Evolutionary conservation across 2,888 invertebrate genomes (phyloP).

Genomic region (Drosophila hamatofila): DNA sequence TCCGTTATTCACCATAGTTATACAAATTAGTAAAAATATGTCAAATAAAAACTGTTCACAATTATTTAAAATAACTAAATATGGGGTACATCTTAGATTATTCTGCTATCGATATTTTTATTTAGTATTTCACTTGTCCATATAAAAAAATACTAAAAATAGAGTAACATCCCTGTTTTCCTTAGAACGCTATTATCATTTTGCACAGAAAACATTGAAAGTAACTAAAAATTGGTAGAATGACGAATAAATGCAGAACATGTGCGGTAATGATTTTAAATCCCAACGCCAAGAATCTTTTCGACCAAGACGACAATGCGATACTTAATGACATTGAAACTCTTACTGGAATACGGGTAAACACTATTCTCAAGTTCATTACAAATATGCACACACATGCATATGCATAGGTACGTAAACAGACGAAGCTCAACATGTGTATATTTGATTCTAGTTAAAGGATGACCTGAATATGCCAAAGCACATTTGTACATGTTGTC

Average conservation of each 20-base stretch:
- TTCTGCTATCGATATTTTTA: slow-evolving; percentile 1
- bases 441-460: slow-evolving; percentile 24
- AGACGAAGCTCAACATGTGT: background rate
- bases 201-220: slow-evolving; percentile 1
- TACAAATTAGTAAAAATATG: background rate
- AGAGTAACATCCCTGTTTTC: slow-evolving; percentile 40
- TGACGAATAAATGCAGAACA: slow-evolving; percentile 48
- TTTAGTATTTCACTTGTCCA: slow-evolving; percentile 9
- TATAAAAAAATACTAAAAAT: slow-evolving; percentile 16
- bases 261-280: slow-evolving; percentile 39
- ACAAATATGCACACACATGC: background rate
- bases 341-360: slow-evolving; percentile 51
- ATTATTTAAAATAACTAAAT: background rate
- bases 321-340: slow-evolving; percentile 37
- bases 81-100: background rate
- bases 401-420: background rate
- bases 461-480: slow-evolving; percentile 35
- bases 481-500: slow-evolving; percentile 51
- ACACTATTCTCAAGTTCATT: background rate
- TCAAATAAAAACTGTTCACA: background rate
- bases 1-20: background rate
- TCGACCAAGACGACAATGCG: slow-evolving; percentile 25
- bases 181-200: background rate
- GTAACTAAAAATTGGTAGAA: slow-evolving; percentile 16
- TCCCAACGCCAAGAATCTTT: slow-evolving; percentile 39